Evolutionary conservation across 2,797 vertebrate genomes (phyloP), one percentile per base, ranked within the genome.

Genomic region (Chrosomus eos): DNA sequence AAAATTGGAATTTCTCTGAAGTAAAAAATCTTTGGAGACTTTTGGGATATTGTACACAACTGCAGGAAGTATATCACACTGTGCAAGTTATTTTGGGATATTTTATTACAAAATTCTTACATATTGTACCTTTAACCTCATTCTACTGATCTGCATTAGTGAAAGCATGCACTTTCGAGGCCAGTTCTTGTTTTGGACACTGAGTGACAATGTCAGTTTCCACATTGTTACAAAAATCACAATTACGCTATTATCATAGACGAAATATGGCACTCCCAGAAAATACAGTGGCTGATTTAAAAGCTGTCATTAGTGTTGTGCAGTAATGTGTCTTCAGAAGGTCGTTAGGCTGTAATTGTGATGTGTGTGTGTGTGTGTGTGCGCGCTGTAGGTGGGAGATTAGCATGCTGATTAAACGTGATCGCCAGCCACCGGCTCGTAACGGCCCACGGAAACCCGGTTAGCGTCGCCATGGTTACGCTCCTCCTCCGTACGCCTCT

Each of bases 391-490:
- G 86, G 85, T 31, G 81, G 85, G 71, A 88, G 84, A 87, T 90
- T 87, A 90, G 71, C 75, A 80, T 84, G 75, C 79, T 87, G 82
- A 90, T 88, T 90, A 88, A 86, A 62, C 84, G 82, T 53, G 70
- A 62, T 82, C 26, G 40, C 7, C 86, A 80, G 64, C 81, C 58
- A 58, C 19, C 9, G 64, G 67, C 71, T 43, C 11, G 38, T 70
- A 68, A 85, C 67, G 23, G 28, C 51, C 77, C 38, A 79, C 28
- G 36, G 64, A 85, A 85, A 87, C 60, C 80, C 68, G 45, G 38
- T 71, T 55, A 73, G 23, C 21, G 64, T 68, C 19, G 28, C 78
- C 81, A 86, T 89, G 86, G 78, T 83, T 86, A 87, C 58, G n/a
- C 73, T 82, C 60, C 38, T 82, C 60, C 38, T 28, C 51, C 19